Base-by-base conservation (phyloP, 2,113 vertebrate genomes). In the Gopherus flavomarginatus region DNA sequence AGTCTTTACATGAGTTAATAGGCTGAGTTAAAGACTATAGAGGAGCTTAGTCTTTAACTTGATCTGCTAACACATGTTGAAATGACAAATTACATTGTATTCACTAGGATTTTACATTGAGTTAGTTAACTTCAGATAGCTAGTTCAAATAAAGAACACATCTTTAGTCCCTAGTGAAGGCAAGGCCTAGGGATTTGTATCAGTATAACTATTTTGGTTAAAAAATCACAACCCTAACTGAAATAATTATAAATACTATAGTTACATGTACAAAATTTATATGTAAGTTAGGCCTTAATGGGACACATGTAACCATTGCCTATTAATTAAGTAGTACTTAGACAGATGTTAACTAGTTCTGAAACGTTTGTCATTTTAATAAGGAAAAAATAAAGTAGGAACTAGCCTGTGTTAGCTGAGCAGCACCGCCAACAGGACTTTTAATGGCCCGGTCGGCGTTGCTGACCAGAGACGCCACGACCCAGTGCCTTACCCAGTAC, bases 131-230 rank as follows among this genome's bases (percentile, higher is more conserved):
- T 91, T 88, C 6, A 83, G 78, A 2, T 0, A 24, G 38, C 82
- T 94, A 65, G 79, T 94, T 81, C 49, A 72, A 57, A 65, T 82
- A 83, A 80, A 78, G 88, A 72, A 87, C 93, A 88, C 29, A 16
- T 31, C 29, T 29, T 14, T 56, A 8, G 62, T 65, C 1, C n/a
- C 29, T 92, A 10, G 8, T 57, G 72, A 86, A 86, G 17, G 14
- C 8, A 35, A 31, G 62, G 14, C 5, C 91, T 87, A 84, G 42
- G 44, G 2, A 17, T 8, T n/a, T 59, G 65, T 5, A 27, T 16
- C 24, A 56, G 29, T 91, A 62, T 62, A 62, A 62, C 59, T 62
- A 35, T 62, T 62, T 62, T 62, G 59, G 29, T 62, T 62, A 35
- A 62, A 62, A 59, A 62, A 31, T 62, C 57, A 62, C 27, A 62